Evolutionary conservation across 2,113 vertebrate genomes (phyloP), one percentile per base, ranked within the genome.

Genomic region (Corythaeola cristata): DNA sequence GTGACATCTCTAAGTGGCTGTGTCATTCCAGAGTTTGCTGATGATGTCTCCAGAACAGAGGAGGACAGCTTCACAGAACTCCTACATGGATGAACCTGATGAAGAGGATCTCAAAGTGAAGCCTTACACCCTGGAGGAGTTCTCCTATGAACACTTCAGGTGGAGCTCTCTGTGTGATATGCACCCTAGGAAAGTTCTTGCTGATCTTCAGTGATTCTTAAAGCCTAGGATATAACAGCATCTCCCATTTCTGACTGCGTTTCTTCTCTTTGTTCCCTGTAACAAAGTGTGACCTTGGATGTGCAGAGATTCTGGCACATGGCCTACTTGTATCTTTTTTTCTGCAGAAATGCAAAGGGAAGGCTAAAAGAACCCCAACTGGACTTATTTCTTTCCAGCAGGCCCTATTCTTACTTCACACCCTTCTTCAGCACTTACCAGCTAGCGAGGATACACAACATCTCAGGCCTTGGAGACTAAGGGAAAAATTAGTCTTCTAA

Each of bases 41-140:
- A 98, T 98, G 89, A 98, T 99, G 98, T 98, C 99, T n/a, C 99
- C 99, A 27, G 99, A 99, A 84, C 99, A 99, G 95, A 98, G 99
- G 96, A 99, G 98, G 91, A 93, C 97, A 91, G 96, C 93, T 6
- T 97, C 96, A 75, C 97, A 94, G 73, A 98, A 96, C 41, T 94
- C 92, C 15, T 87, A 8, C 26, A 23, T 69, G 8, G 52, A 97
- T 4, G 94, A 98, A 49, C 63, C 68, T 8, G 84, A 68, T 4
- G 90, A 93, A 13, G 97, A 97, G 8, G 84, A 97, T 66, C 93
- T 88, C 27, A 96, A 97, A 90, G 67, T 98, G 80, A 97, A 98
- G 82, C 98, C 92, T 4, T 97, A 98, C 56, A 99, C 99, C 3
- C 97, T 99, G 62, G 99, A 99, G 88, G 99, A 99, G 67, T 99